Percentiles rank a stretch among this genome's conserved stretches.
Evolutionary conservation across 2,113 vertebrate species (phyloP).

Genomic region (Catharus bicknelli): DNA sequence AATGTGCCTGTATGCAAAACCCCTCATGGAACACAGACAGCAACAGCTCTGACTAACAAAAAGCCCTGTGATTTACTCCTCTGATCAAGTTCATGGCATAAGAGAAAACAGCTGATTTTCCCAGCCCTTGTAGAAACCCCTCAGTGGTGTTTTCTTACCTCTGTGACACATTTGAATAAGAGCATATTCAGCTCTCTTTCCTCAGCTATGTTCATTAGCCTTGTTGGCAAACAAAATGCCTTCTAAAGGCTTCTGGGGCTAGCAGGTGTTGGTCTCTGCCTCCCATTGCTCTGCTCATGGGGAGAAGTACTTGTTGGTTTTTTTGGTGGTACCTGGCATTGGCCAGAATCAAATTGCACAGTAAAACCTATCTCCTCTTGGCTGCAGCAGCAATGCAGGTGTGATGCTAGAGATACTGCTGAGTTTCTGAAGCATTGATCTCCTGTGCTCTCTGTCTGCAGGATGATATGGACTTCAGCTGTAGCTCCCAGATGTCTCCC

Average conservation of each 20-base stretch:
- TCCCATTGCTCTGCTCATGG: background rate
- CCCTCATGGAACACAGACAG: background rate
- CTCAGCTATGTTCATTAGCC: background rate
- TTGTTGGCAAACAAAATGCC: background rate
- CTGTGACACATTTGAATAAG: background rate
- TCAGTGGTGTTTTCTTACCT: background rate
- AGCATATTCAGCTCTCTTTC: background rate
- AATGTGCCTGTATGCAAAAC: constrained; percentile 84
- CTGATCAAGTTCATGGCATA: background rate
- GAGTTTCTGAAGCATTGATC: background rate
- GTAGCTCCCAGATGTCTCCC: constrained; percentile 82
- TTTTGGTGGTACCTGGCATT: background rate
- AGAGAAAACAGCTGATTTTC: background rate
- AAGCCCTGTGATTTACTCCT: background rate
- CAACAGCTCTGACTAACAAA: background rate
- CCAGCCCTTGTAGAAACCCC: background rate
- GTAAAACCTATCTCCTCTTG: background rate
- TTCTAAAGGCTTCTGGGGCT: background rate
- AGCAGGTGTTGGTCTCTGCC: background rate
- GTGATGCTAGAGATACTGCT: background rate
- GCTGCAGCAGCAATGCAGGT: background rate
- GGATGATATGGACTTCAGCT: constrained; percentile 84
- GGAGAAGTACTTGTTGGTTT: background rate
- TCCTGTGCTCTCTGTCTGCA: constrained; percentile 44
- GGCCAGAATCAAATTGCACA: background rate